phyloP scores from a whole-genome alignment of 2,888 invertebrate genomes.

The Brenthis hecate region DNA sequence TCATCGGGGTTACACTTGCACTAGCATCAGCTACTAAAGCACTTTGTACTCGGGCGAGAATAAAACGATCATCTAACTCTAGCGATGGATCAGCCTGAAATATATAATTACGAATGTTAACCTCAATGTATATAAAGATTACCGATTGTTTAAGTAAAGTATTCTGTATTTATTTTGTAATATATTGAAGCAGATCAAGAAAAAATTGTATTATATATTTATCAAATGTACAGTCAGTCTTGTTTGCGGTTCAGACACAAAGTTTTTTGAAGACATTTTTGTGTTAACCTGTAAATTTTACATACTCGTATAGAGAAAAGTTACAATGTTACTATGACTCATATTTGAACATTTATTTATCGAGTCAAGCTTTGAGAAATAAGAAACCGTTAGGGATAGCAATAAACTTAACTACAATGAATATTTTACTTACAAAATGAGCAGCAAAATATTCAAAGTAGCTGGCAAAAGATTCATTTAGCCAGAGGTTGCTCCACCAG shows the following conservation, averaged over 20 bases:
- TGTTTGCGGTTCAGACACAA: too few relatives aligned
- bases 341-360: too few relatives aligned
- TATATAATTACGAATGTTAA: neutral
- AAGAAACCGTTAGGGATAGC: neutral
- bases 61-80: constrained; percentile 83
- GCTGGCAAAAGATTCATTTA: constrained; percentile 87
- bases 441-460: constrained; percentile 87
- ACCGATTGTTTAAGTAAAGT: too few relatives aligned
- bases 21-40: constrained; percentile 84
- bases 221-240: too few relatives aligned
- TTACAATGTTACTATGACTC: too few relatives aligned
- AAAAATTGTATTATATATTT: too few relatives aligned
- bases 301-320: too few relatives aligned
- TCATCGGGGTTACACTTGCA: constrained; percentile 61
- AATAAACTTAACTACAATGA: neutral
- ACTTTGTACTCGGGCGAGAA: constrained; percentile 85
- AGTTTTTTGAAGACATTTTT: too few relatives aligned
- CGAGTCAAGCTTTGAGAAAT: neutral
- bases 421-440: constrained; percentile 64
- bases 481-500: constrained; percentile 90
- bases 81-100: constrained; percentile 62
- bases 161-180: too few relatives aligned
- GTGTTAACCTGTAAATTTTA: too few relatives aligned
- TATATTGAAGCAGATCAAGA: too few relatives aligned
- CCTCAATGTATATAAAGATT: too few relatives aligned